A percentile compares a stretch with the other conserved stretches of the same genome.
These are phyloP conservation scores for Chloebia gouldiae DNA, from an alignment of 2,113 vertebrate species.

Conservation along the genomic window DNA sequence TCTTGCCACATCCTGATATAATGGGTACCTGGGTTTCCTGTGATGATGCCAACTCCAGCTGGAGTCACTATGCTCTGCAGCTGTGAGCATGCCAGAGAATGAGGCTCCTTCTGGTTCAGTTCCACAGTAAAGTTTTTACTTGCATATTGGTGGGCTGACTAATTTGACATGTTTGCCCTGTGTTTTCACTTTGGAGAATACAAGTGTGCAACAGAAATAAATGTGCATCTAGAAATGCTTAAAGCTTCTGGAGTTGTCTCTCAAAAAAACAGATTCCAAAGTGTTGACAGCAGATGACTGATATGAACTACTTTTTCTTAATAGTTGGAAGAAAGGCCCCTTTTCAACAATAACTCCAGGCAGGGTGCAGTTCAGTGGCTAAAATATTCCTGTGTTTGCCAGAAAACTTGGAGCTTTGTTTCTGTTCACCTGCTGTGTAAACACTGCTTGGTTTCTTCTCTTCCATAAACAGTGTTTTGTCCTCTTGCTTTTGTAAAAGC, in stretches of 20 bases:
- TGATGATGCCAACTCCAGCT: not conserved
- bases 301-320: not conserved
- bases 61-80: not conserved
- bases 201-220: not conserved
- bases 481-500: not conserved
- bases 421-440: conserved; percentile 14
- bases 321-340: not conserved
- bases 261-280: not conserved
- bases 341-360: not conserved
- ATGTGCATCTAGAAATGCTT: not conserved
- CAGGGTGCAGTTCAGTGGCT: not conserved
- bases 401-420: not conserved
- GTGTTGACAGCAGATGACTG: not conserved
- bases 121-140: not conserved
- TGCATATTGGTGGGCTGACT: not conserved
- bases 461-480: not conserved
- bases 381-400: not conserved
- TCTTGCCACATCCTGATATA: not conserved
- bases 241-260: not conserved
- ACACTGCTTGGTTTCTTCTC: not conserved
- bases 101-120: not conserved
- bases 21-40: not conserved
- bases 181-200: not conserved
- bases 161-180: not conserved
- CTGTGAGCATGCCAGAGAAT: not conserved